Conservation (phyloP, 2,888 invertebrate genomes). For the Trichogramma dendrolimi region DNA sequence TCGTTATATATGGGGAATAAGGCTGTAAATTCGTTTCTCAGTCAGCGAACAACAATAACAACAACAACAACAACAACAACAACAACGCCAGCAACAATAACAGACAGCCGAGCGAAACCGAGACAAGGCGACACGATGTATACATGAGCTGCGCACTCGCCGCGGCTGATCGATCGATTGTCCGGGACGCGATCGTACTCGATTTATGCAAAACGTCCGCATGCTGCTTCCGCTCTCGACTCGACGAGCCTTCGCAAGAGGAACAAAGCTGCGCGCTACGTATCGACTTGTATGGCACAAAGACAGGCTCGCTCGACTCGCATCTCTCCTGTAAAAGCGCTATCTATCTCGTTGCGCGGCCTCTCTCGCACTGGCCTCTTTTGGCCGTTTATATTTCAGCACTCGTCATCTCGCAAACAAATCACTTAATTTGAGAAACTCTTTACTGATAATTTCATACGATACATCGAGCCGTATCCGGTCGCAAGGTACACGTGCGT, state of each 20-base stretch:
- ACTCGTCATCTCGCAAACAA: no score
- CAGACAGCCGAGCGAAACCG: constrained; percentile 5
- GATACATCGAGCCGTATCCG: no score
- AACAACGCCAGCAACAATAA: background rate
- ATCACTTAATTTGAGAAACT: no score
- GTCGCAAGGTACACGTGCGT: no score
- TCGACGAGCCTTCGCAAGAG: constrained; percentile 14
- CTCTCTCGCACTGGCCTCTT: no score
- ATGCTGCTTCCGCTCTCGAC: constrained; percentile 21
- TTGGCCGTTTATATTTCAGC: no score
- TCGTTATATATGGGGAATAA: constrained; percentile 11
- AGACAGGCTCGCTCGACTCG: no score
- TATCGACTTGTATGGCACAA: no score
- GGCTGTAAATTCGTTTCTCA: constrained; percentile 20
- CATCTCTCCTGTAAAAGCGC: no score
- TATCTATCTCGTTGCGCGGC: no score
- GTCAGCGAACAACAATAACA: background rate
- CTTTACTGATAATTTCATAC: no score
- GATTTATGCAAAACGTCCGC: constrained; percentile 23
- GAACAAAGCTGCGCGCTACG: no score
- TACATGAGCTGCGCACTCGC: background rate
- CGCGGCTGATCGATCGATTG: constrained; percentile 23
- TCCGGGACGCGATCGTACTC: constrained; percentile 12
- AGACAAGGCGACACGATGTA: constrained; percentile 10
- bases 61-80: background rate